A percentile compares a stretch with the other conserved stretches of the same genome.
phyloP scores from a whole-genome alignment of 2,113 vertebrate genomes.

The Symphodus melops region DNA sequence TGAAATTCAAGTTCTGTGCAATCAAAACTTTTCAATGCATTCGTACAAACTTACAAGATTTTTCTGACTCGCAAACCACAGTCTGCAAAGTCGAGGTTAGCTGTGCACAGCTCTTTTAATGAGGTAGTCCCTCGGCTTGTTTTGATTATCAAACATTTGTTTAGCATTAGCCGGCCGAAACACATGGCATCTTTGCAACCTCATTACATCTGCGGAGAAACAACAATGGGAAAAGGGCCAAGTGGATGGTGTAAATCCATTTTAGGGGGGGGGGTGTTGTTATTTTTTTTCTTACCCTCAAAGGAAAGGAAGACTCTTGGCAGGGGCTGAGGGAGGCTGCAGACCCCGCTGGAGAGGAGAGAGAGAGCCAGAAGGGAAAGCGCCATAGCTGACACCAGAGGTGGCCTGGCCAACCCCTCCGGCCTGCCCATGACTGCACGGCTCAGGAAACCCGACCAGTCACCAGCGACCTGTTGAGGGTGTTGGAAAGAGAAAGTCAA shows the following conservation, averaged over 20 bases:
- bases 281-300: conserved; percentile 73
- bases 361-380: conserved; percentile 61
- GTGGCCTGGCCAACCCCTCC: conserved; percentile 55
- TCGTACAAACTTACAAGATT: not conserved
- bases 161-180: conserved; percentile 35
- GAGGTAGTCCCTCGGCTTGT: not conserved
- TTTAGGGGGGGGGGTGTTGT: conserved; percentile 7
- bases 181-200: conserved; percentile 11
- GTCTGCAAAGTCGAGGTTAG: not conserved
- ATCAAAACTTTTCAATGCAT: no score
- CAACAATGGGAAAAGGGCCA: not conserved
- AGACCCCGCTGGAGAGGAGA: conserved; percentile 59
- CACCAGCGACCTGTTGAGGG: conserved; percentile 49
- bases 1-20: not conserved
- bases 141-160: conserved; percentile 44
- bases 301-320: conserved; percentile 83
- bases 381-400: conserved; percentile 44
- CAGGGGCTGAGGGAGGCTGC: conserved; percentile 71
- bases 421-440: conserved; percentile 69
- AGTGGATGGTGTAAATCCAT: not conserved
- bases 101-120: not conserved
- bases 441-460: conserved; percentile 43
- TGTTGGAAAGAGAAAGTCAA: conserved; percentile 1
- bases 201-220: conserved; percentile 7
- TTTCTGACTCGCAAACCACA: not conserved